phyloP scores from a whole-genome alignment of 2,113 vertebrate species.

The Gulo gulo region DNA sequence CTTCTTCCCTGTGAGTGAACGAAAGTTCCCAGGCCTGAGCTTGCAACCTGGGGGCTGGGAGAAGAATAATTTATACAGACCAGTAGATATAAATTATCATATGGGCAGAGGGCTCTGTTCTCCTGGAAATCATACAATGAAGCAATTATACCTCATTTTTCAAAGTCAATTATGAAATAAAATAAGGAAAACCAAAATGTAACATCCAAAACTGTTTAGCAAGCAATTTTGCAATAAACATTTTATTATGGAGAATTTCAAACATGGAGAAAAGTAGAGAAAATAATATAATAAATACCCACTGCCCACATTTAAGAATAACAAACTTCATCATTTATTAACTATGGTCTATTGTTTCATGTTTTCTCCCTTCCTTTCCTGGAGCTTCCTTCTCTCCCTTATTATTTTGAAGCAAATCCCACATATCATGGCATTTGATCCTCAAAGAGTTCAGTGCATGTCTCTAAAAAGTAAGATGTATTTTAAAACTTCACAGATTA shows the following conservation, averaged over 20 bases:
- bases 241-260: not conserved
- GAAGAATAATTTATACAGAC: not conserved
- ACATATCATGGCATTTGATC: constrained; percentile 13
- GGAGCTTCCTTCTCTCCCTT: not conserved
- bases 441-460: not conserved
- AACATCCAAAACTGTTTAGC: not conserved
- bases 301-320: not conserved
- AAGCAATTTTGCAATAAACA: not conserved
- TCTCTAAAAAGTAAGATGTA: not conserved
- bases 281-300: not conserved
- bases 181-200: not conserved
- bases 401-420: not conserved
- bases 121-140: not conserved
- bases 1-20: not conserved
- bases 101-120: not conserved
- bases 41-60: not conserved
- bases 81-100: not conserved
- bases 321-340: not conserved
- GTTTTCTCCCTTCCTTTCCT: not conserved
- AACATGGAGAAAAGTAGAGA: not conserved
- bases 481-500: not conserved
- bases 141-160: not conserved
- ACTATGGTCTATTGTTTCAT: not conserved
- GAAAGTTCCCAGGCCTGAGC: not conserved
- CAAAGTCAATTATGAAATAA: not conserved